Evolutionary conservation across 1,140 invertebrate genomes (phyloP).

Genomic region (Bombyx mandarina): DNA sequence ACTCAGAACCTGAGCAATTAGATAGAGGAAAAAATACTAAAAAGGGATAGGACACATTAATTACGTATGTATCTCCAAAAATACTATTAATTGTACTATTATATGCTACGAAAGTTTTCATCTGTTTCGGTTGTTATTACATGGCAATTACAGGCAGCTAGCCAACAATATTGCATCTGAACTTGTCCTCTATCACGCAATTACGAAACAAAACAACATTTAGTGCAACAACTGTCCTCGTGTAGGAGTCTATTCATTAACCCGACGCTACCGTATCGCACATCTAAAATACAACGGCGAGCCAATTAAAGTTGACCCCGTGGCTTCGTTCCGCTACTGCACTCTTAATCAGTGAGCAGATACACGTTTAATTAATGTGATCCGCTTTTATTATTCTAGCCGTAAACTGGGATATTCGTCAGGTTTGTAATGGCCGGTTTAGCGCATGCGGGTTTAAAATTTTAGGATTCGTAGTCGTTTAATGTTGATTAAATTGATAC

Average conservation of each 20-base stretch:
- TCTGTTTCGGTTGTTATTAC: background rate
- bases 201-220: slow-evolving; percentile 43
- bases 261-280: slow-evolving; percentile 45
- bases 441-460: background rate
- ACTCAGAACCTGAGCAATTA: no score
- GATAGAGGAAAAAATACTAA: no score
- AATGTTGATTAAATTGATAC: background rate
- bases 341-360: slow-evolving; percentile 59
- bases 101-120: no score
- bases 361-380: slow-evolving; percentile 60
- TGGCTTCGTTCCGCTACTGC: slow-evolving; percentile 46
- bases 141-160: background rate
- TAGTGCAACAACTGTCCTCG: slow-evolving; percentile 49
- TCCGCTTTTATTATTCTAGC: slow-evolving; percentile 45
- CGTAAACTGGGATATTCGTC: slow-evolving; percentile 30
- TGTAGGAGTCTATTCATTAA: slow-evolving; percentile 56
- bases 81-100: no score
- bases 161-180: slow-evolving; percentile 7
- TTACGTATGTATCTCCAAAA: no score
- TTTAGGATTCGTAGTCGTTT: slow-evolving; percentile 3
- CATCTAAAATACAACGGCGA: slow-evolving; percentile 51
- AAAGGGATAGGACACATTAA: no score
- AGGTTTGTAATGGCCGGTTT: slow-evolving; percentile 8
- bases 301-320: slow-evolving; percentile 62
- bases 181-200: slow-evolving; percentile 25